Base-by-base conservation (phyloP, 2,113 vertebrate species). In the Ictalurus punctatus region DNA sequence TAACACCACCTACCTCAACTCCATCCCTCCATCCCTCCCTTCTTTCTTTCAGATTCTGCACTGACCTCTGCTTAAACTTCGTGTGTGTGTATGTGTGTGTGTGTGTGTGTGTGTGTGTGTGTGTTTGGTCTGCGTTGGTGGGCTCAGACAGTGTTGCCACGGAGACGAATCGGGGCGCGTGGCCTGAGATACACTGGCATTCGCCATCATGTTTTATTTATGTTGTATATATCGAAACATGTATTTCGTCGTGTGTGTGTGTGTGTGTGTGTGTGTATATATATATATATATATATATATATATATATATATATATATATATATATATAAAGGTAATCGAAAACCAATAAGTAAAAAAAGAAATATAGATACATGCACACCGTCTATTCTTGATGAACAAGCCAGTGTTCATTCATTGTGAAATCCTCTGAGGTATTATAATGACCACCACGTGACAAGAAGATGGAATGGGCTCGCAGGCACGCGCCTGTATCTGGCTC, bases 11-110 rank as follows among this genome's bases (percentile, higher is more conserved):
- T 21, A 58, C 19, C n/a, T 82, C 56, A 59, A 23, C 34, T 63
- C 8, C 34, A 59, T 76, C 85, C 19, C 34, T 63, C 8, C 34
- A 59, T 76, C 85, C 19, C 17, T 73, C 65, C 34, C 21, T 54
- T 16, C 52, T 4, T 69, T 52, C 67, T 85, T 21, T 73, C 48
- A 85, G 17, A 19, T 56, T 7, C 71, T 59, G 54, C 30, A 86
- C 69, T 86, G 85, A 86, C 85, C 71, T 76, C 71, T 76, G 69
- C 52, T 76, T 86, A 86, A 86, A 86, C 48, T 76, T 76, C 52
- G 4, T n/a, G n/a, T 58, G 85, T 40, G 54, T 25, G 82, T 19
- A 63, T 21, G 52, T 30, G 58, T 25, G 81, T 13, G 81, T 13
- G 76, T n/a, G 4, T 27, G 81, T 13, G 76, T n/a, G 4, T 27